A percentile compares a stretch with the other conserved stretches of the same genome.
Conservation (phyloP, 2,888 invertebrate genomes). For the Argyresthia albistria region DNA sequence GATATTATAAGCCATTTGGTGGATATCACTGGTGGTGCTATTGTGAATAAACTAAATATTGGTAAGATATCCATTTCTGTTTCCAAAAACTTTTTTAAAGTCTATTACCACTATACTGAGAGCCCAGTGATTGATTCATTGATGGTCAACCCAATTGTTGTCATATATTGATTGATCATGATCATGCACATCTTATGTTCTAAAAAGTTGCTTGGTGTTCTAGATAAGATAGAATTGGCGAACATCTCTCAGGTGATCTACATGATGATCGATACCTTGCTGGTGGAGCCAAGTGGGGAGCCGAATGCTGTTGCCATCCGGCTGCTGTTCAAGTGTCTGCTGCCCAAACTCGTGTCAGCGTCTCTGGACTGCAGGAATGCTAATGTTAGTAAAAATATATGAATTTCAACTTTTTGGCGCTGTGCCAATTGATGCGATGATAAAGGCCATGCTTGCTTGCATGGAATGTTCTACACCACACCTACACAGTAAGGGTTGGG, state of each 20-base stretch:
- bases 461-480: too few species aligned
- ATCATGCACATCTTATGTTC: too few species aligned
- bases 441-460: too few species aligned
- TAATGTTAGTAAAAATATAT: slow-evolving; percentile 34
- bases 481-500: too few species aligned
- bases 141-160: too few species aligned
- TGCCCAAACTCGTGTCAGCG: slow-evolving; percentile 47
- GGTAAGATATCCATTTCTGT: slow-evolving; percentile 39
- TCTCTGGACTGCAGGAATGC: slow-evolving; percentile 36
- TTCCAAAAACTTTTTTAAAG: neutral
- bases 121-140: too few species aligned
- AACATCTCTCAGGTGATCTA: slow-evolving; percentile 40
- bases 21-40: slow-evolving; percentile 50
- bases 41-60: slow-evolving; percentile 45
- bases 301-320: slow-evolving; percentile 36
- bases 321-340: slow-evolving; percentile 48
- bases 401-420: too few species aligned
- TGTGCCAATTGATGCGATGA: too few species aligned
- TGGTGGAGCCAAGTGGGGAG: slow-evolving; percentile 26
- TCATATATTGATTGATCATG: too few species aligned
- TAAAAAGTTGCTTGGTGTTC: slow-evolving; percentile 17
- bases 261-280: slow-evolving; percentile 44
- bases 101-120: too few species aligned
- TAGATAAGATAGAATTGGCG: slow-evolving; percentile 47
- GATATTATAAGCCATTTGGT: slow-evolving; percentile 55